These are phyloP conservation scores for Nycticryphes semicollaris DNA, from an alignment of 2,113 vertebrate species.

Conservation along the genomic window DNA sequence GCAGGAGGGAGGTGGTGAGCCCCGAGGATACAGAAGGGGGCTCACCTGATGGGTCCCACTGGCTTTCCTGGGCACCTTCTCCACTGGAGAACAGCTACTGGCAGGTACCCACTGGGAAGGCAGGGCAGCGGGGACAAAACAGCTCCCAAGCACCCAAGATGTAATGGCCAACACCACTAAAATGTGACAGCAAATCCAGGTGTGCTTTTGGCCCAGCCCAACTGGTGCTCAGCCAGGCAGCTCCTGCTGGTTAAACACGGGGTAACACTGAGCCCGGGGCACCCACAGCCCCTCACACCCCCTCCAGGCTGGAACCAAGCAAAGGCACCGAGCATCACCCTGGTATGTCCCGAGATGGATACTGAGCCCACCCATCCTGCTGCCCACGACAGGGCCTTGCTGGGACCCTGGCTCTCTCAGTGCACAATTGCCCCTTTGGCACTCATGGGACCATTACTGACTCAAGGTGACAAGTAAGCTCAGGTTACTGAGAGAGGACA, in stretches of 20 bases:
- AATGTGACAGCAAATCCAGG: background rate
- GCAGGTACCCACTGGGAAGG: fast-evolving
- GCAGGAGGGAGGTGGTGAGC: background rate
- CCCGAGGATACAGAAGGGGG: background rate
- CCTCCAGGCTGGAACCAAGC: background rate
- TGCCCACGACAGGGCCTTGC: background rate
- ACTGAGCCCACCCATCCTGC: background rate
- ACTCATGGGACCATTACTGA: background rate
- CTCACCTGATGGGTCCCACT: background rate
- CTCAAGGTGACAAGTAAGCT: background rate
- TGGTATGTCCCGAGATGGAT: background rate
- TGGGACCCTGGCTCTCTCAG: background rate
- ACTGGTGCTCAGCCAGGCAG: background rate
- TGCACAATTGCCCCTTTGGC: background rate
- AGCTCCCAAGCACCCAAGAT: background rate
- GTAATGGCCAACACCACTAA: background rate
- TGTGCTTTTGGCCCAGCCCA: background rate
- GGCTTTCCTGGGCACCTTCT: background rate
- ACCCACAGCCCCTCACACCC: fast-evolving
- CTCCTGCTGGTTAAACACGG: background rate
- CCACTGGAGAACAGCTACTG: background rate
- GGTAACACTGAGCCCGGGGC: background rate
- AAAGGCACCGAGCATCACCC: background rate
- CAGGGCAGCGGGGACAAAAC: background rate
- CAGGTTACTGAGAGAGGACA: background rate